Evolutionary conservation across 1,140 invertebrate genomes (phyloP), one percentile per base, ranked within the genome.

Genomic region (Drosophila sproati): DNA sequence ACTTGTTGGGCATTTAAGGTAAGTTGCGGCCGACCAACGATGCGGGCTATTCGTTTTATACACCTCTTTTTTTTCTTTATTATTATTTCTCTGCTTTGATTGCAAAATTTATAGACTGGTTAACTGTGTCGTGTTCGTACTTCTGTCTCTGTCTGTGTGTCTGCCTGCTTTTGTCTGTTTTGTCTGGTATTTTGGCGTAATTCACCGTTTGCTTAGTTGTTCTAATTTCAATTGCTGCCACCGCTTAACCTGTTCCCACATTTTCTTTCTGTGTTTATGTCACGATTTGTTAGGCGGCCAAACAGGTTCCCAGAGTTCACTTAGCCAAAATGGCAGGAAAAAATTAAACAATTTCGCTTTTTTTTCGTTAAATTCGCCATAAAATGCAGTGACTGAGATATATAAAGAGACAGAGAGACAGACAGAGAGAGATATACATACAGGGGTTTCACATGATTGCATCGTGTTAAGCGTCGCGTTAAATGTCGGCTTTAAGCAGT

Each of bases 191-290:
- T 52, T 48, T 64, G 57, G 57, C 31, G 75, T 75, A 85, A 75
- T 67, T 77, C 77, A 89, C 85, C 70, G 85, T 83, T 79, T 47
- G 39, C 39, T 41, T 29, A 69, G 61, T 82, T 89, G 83, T 88
- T 88, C 83, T 88, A 89, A 88, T 89, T 88, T 55, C 80, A 66
- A 80, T 83, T 75, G 77, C 59, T 69, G 55, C 55, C 67, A 51
- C 51, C 52, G 62, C 41, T 64, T 85, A 88, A 88, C 83, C 85
- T 88, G 83, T 88, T 88, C 80, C 77, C 83, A 80, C 67, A 70
- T 75, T 89, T 89, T 83, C 80, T 75, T 75, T 88, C 78, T 87
- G 76, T 87, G 82, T 80, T 86, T 86, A 73, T 87, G 79, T 87
- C 82, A 87, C 82, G 77, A 74, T 73, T 83, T 81, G 66, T 83